A percentile compares a stretch with the other conserved stretches of the same genome.
Evolutionary conservation across 2,888 invertebrate genomes (phyloP).

Genomic region (Polietes domitor): DNA sequence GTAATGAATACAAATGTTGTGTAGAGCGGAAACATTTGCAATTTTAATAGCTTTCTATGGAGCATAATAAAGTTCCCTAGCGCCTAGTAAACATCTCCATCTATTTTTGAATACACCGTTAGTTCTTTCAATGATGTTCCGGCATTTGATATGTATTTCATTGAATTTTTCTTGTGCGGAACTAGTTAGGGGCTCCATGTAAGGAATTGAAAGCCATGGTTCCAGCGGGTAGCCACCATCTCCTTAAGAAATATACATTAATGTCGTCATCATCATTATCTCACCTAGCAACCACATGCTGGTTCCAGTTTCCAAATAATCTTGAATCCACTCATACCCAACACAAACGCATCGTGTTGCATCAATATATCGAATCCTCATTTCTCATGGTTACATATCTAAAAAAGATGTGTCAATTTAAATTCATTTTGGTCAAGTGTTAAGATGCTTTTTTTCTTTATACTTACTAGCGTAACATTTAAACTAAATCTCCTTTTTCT

Average conservation of each 20-base stretch:
- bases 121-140: constrained; percentile 51
- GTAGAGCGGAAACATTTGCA: constrained; percentile 37
- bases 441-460: background rate
- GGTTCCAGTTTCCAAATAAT: constrained; percentile 1
- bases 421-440: background rate
- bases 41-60: constrained; percentile 30
- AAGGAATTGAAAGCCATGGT: constrained; percentile 50
- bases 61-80: constrained; percentile 38
- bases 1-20: constrained; percentile 25
- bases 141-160: constrained; percentile 43
- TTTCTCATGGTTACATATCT: constrained; percentile 4
- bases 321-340: constrained; percentile 35
- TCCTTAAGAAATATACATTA: constrained; percentile 14
- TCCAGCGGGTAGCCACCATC: constrained; percentile 47
- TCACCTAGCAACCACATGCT: constrained; percentile 41
- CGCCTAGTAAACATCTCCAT: constrained; percentile 51
- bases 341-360: constrained; percentile 8
- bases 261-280: background rate
- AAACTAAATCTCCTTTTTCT: background rate
- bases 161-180: constrained; percentile 40
- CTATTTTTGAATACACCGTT: constrained; percentile 49
- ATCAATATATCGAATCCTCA: constrained; percentile 12
- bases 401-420: background rate
- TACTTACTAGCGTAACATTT: constrained; percentile 14
- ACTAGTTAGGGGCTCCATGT: constrained; percentile 30